Base-by-base conservation (phyloP, 1,140 invertebrate genomes). In the Mya arenaria region DNA sequence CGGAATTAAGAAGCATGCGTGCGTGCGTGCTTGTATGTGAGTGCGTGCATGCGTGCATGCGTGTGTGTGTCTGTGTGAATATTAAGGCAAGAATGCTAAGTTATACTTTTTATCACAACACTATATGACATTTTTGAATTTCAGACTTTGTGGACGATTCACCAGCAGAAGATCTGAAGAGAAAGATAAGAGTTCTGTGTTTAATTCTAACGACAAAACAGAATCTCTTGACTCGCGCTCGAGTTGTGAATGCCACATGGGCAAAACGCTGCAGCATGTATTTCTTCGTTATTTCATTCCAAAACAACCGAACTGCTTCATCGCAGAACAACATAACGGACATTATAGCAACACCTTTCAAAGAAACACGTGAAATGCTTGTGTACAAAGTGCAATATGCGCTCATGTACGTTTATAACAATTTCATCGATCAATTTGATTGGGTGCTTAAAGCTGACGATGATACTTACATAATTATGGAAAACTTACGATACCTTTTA, bases 401-500 rank as follows among this genome's bases (percentile, higher is more conserved):
- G 69, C 98, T 98, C 91, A 95, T 96, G 89, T 92, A 93, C 58
- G 83, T 87, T 17, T 88, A 92, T 71, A 84, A 90, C 23, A 62
- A 93, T 65, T 85, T 92, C 75, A 65, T 90, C 19, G 85, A 88
- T 37, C 48, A 80, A 13, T 84, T 84, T 58, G 85, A 88, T 65
- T 88, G 86, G 85, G 58, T 87, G 28, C 28, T 87, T 0, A 87
- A 87, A 66, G 86, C 74, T 19, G 84, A 84, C 32, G 84, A 86
- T 92, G 97, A 98, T 89, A 98, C 97, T 93, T 97, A 92, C 94
- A 95, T 95, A 15, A 87, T 92, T 13, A 68, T 92, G 10, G 91
- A 93, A 83, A 93, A 93, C 85, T 84, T 93, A n/a, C 66, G 90
- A 32, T 86, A 81, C 52, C 36, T 88, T 17, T 62, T 88, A 62